A percentile compares a stretch with the other conserved stretches of the same genome.
phyloP scores from a whole-genome alignment of 2,888 invertebrate genomes.

The Chaetogeoica ovagalla region DNA sequence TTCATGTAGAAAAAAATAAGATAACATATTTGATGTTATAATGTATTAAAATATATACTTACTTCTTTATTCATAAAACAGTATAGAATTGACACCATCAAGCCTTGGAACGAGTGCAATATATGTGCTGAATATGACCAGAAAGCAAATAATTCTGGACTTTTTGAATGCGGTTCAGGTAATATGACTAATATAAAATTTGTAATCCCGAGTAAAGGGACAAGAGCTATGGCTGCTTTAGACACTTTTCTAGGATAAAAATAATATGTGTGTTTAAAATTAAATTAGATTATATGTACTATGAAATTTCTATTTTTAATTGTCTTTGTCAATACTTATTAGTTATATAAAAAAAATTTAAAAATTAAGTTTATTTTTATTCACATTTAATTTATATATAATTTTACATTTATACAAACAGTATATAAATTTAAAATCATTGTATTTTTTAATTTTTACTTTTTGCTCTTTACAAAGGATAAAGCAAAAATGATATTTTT shows the following conservation, averaged over 20 bases:
- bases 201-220: slow-evolving; percentile 80
- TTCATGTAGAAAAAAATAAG: too few relatives aligned
- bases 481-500: too few relatives aligned
- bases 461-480: too few relatives aligned
- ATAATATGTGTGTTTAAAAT: not conserved
- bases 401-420: too few relatives aligned
- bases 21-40: not conserved
- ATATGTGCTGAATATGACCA: slow-evolving; percentile 82
- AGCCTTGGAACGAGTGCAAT: slow-evolving; percentile 81
- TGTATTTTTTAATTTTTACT: not conserved
- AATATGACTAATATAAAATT: slow-evolving; percentile 72
- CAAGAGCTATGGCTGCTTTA: slow-evolving; percentile 74
- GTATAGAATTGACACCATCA: slow-evolving; percentile 77
- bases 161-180: slow-evolving; percentile 67
- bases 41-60: slow-evolving; percentile 21
- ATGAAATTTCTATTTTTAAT: not conserved
- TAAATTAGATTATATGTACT: not conserved
- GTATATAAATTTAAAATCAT: too few relatives aligned
- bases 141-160: slow-evolving; percentile 69
- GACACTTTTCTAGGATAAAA: slow-evolving; percentile 71
- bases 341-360: too few relatives aligned
- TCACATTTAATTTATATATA: too few relatives aligned
- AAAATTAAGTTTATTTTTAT: too few relatives aligned
- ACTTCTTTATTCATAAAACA: slow-evolving; percentile 86
- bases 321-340: not conserved